Conservation (phyloP, 2,888 invertebrate genomes). For the Meteorus colon region DNA sequence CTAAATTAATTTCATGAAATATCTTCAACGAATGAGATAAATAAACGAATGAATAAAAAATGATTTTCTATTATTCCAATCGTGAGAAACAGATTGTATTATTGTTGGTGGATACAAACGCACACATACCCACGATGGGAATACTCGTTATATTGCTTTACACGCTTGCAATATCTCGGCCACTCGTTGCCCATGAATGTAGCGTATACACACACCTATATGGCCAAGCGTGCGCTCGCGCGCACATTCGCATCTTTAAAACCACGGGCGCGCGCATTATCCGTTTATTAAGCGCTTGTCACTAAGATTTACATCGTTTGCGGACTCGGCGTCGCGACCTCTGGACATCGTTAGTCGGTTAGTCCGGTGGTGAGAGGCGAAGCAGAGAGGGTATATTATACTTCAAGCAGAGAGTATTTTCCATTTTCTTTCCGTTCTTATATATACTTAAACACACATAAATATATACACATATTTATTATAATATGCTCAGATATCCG, state of each 20-base stretch:
- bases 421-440: constrained; percentile 32
- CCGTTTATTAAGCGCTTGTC: constrained; percentile 56
- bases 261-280: constrained; percentile 49
- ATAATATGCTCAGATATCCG: background rate
- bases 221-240: background rate
- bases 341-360: constrained; percentile 44
- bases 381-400: background rate
- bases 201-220: background rate
- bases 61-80: constrained; percentile 12
- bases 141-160: constrained; percentile 18
- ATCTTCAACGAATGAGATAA: background rate
- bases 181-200: constrained; percentile 42
- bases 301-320: constrained; percentile 54
- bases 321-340: constrained; percentile 45
- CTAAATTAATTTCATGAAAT: constrained; percentile 11
- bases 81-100: constrained; percentile 41
- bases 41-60: constrained; percentile 17
- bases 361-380: constrained; percentile 27
- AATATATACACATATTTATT: background rate
- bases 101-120: constrained; percentile 48
- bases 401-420: constrained; percentile 39
- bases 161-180: constrained; percentile 48
- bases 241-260: constrained; percentile 44
- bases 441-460: constrained; percentile 9
- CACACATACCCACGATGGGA: background rate